phyloP scores from a whole-genome alignment of 2,113 vertebrate species.

The Gadus macrocephalus region DNA sequence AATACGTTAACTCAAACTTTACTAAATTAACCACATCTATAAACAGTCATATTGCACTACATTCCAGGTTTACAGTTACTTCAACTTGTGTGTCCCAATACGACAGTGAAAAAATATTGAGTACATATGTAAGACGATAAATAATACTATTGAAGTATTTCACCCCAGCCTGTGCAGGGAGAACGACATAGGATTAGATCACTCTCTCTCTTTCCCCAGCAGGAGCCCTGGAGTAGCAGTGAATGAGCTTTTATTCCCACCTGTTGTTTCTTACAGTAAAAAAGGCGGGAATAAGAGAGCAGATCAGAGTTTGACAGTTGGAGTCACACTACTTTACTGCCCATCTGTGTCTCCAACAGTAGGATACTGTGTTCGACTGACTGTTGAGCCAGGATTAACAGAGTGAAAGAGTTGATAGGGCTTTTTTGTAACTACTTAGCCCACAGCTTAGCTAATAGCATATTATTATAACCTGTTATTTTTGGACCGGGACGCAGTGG shows the following conservation, averaged over 20 bases:
- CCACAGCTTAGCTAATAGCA: neutral
- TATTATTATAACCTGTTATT: neutral
- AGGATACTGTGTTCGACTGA: neutral
- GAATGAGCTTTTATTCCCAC: conserved; percentile 14
- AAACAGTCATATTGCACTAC: too few relatives aligned
- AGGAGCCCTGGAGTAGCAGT: conserved; percentile 1
- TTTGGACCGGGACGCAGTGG: neutral
- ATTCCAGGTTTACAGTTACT: too few relatives aligned
- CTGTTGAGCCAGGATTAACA: neutral
- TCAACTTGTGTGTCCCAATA: too few relatives aligned
- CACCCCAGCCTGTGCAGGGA: neutral
- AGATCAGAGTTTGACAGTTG: conserved; percentile 1
- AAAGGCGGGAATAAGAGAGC: neutral
- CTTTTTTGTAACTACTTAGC: neutral
- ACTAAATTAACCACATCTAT: too few relatives aligned
- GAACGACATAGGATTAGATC: neutral
- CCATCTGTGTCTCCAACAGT: neutral
- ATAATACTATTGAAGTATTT: too few relatives aligned
- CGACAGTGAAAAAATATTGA: too few relatives aligned
- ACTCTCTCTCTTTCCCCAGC: neutral
- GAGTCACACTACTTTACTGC: conserved; percentile 6
- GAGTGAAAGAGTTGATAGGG: neutral
- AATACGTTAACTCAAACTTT: too few relatives aligned
- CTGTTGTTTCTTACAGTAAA: neutral
- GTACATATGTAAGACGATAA: too few relatives aligned